Conservation (phyloP, 2,888 invertebrate species). For the Alloplasta piceator region DNA sequence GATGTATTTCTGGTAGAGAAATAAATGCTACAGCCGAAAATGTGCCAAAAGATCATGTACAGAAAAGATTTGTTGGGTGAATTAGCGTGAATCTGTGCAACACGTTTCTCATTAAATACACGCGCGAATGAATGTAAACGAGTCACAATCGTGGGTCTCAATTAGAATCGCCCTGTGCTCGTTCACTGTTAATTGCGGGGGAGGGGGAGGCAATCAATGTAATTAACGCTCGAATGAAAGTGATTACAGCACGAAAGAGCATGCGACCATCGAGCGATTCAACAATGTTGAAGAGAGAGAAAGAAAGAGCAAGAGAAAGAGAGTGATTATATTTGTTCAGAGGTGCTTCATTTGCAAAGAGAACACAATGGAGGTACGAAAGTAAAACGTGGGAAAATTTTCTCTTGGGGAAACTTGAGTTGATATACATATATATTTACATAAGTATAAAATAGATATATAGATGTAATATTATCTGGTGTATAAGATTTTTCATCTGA, state of each 20-base stretch:
- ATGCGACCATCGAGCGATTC: constrained; percentile 35
- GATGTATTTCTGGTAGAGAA: no score
- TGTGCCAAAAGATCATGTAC: constrained; percentile 32
- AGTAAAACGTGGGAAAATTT: constrained; percentile 66
- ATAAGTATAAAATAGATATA: constrained; percentile 15
- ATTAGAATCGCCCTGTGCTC: constrained; percentile 50
- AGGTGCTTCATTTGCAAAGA: constrained; percentile 56
- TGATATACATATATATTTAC: neutral
- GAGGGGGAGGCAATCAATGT: constrained; percentile 59
- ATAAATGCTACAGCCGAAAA: no score
- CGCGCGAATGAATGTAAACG: constrained; percentile 36
- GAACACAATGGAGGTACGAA: constrained; percentile 57
- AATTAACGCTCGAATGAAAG: constrained; percentile 66
- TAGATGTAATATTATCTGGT: constrained; percentile 10
- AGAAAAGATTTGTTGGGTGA: constrained; percentile 41
- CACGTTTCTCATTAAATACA: constrained; percentile 14
- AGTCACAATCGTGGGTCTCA: constrained; percentile 42
- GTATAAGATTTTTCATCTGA: constrained; percentile 45
- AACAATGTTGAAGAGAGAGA: constrained; percentile 10
- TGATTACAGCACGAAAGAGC: constrained; percentile 61
- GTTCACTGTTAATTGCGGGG: neutral
- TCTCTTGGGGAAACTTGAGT: constrained; percentile 1
- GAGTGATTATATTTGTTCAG: constrained; percentile 58
- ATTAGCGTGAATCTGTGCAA: constrained; percentile 26
- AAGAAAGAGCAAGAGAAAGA: constrained; percentile 30